A percentile compares a stretch with the other conserved stretches of the same genome.
Evolutionary conservation across 1,140 invertebrate genomes (phyloP).

Genomic region (Cheumatopsyche charites): DNA sequence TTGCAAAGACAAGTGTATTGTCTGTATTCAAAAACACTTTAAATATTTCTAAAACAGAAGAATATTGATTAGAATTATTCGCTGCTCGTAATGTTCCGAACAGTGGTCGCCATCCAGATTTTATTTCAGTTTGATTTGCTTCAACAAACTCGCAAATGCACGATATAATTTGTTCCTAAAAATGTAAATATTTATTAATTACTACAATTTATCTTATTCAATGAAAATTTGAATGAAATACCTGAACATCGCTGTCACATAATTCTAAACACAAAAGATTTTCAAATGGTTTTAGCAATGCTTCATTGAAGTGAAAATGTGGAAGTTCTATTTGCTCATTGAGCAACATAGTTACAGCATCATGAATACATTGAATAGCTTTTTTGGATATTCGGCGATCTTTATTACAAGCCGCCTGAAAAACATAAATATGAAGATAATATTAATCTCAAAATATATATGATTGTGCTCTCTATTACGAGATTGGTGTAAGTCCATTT

Average conservation of each 20-base stretch:
- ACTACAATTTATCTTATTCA: neutral
- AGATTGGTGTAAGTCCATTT: too few species aligned
- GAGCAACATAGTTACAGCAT: conserved; percentile 86
- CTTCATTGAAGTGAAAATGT: conserved; percentile 95
- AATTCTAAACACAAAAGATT: conserved; percentile 90
- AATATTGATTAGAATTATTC: conserved; percentile 70
- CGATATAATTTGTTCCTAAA: conserved; percentile 85
- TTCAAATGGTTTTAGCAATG: conserved; percentile 93
- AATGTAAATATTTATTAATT: neutral
- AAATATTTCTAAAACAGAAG: conserved; percentile 89
- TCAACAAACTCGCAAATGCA: conserved; percentile 96
- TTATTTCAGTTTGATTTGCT: conserved; percentile 88
- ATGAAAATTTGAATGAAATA: conserved; percentile 52
- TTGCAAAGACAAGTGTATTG: conserved; percentile 90
- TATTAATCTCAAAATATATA: conserved; percentile 1
- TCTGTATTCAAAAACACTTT: conserved; percentile 90
- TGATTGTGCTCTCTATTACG: too few species aligned
- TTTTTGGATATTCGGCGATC: conserved; percentile 88
- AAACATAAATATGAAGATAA: conserved; percentile 31
- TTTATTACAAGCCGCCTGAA: conserved; percentile 87
- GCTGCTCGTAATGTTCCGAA: conserved; percentile 90
- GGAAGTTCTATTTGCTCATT: conserved; percentile 87
- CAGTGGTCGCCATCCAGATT: conserved; percentile 90
- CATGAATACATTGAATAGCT: conserved; percentile 92
- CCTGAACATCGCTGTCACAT: conserved; percentile 90